Percentiles rank a stretch among this genome's conserved stretches.
These are phyloP conservation scores for Panthera tigris DNA, from an alignment of 2,113 vertebrate species.

Conservation along the genomic window DNA sequence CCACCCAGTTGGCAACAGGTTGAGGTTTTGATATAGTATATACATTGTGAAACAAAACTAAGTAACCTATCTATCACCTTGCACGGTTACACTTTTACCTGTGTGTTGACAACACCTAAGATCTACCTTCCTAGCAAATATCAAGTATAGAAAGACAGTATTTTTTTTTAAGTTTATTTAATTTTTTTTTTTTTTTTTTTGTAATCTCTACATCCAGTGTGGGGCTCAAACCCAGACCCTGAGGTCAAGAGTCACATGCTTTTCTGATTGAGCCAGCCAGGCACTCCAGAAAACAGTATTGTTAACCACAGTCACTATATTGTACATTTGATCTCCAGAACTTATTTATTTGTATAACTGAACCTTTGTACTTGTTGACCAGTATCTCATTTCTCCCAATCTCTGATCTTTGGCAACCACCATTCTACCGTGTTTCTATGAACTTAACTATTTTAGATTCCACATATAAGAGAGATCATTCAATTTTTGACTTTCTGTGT, in stretches of 20 bases:
- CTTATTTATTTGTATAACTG: not conserved
- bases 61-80: not conserved
- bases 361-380: no score
- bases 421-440: no score
- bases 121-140: not conserved
- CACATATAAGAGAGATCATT: no score
- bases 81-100: not conserved
- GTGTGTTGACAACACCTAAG: not conserved
- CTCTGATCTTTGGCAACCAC: no score
- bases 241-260: not conserved
- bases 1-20: not conserved
- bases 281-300: not conserved
- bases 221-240: not conserved
- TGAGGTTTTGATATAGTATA: not conserved
- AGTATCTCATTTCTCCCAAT: no score
- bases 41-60: not conserved
- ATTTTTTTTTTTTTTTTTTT: not conserved
- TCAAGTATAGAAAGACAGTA: not conserved
- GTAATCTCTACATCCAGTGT: not conserved
- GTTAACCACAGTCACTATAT: not conserved
- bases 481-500: no score
- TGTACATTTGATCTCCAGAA: not conserved
- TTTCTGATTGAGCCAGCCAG: not conserved
- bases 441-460: no score
- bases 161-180: not conserved